Evolutionary conservation across 2,113 vertebrate species (phyloP).

Genomic region (Melozone crissalis): DNA sequence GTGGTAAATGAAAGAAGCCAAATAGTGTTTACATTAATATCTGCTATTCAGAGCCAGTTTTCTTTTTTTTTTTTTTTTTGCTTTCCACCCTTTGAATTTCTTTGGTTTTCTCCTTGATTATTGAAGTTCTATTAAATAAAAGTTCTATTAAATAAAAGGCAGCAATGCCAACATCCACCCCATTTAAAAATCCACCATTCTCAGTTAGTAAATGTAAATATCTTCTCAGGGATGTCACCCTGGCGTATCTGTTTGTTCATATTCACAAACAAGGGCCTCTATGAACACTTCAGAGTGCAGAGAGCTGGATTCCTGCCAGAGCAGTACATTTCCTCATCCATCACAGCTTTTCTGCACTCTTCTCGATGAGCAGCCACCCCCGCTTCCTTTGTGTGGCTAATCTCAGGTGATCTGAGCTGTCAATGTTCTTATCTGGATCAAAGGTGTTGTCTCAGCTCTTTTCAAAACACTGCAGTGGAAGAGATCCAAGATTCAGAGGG

Average conservation of each 20-base stretch:
- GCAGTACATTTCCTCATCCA: not conserved
- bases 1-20: too few relatives aligned
- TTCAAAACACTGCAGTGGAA: not conserved
- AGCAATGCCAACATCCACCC: not conserved
- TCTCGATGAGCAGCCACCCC: not conserved
- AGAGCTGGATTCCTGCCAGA: not conserved
- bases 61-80: too few relatives aligned
- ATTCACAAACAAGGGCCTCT: not conserved
- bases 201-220: not conserved
- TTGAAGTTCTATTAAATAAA: not conserved
- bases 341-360: fast-evolving
- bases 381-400: fast-evolving
- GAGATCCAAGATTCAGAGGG: not conserved
- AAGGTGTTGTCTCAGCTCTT: not conserved
- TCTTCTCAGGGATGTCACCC: not conserved
- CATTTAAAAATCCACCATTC: not conserved
- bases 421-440: not conserved
- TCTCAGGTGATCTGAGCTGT: not conserved
- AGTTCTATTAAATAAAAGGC: not conserved
- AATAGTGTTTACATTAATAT: too few relatives aligned
- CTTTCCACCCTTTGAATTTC: too few relatives aligned
- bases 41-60: too few relatives aligned
- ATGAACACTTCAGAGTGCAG: fast-evolving
- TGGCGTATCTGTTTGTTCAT: not conserved
- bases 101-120: too few relatives aligned